Percentiles rank a stretch among this genome's conserved stretches.
Conservation (phyloP, 2,113 vertebrate species). For the Syngnathus floridae region DNA sequence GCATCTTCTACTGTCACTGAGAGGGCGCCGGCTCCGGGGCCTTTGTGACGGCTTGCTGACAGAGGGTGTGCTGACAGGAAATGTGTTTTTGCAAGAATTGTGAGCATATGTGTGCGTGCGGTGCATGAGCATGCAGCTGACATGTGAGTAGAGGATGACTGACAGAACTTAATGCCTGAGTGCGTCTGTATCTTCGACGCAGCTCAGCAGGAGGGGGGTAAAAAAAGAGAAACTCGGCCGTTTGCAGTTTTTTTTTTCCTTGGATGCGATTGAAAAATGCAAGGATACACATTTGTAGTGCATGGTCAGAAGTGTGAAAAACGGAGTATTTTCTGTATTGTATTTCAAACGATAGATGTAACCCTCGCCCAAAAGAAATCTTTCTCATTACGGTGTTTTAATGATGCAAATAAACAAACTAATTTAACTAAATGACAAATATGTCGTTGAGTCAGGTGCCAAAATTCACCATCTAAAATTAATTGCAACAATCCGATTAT, state of each 20-base stretch:
- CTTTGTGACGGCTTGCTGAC: constrained; percentile 36
- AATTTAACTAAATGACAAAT: no score
- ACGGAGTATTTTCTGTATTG: not conserved
- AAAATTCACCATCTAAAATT: not conserved
- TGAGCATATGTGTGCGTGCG: constrained; percentile 3
- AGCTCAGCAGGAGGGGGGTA: not conserved
- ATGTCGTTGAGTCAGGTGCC: no score
- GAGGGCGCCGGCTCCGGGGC: constrained; percentile 29
- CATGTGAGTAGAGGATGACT: constrained; percentile 20
- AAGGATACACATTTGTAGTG: not conserved
- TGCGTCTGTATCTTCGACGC: constrained; percentile 22
- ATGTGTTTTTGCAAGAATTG: constrained; percentile 17
- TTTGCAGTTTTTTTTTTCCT: not conserved
- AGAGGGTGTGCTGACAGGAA: constrained; percentile 26
- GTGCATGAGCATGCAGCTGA: constrained; percentile 11
- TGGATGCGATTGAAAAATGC: not conserved
- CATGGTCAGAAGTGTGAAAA: not conserved
- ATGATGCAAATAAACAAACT: no score
- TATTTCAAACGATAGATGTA: not conserved
- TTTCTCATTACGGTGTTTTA: no score
- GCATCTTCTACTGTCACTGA: constrained; percentile 39
- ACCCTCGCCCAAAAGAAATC: not conserved
- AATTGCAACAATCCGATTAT: not conserved
- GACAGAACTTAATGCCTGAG: constrained; percentile 21
- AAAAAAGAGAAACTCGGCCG: not conserved